These are phyloP conservation scores for Melanocharis versteri DNA, from an alignment of 2,113 vertebrate species.

Conservation along the genomic window DNA sequence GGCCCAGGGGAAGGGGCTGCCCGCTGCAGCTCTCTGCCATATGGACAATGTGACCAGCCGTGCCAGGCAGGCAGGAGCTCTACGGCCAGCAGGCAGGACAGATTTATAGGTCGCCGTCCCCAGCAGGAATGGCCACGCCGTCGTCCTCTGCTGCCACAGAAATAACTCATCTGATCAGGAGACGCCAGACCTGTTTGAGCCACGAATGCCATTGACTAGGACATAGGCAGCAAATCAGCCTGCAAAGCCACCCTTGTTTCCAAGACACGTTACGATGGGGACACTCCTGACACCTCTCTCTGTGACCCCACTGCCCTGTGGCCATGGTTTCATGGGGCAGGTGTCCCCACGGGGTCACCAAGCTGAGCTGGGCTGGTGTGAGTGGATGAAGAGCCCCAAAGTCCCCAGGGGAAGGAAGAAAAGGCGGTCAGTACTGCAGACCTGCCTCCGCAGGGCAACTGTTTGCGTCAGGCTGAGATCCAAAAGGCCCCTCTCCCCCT, in stretches of 20 bases:
- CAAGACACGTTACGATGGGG: not conserved
- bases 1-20: not conserved
- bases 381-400: not conserved
- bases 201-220: not conserved
- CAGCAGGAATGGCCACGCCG: not conserved
- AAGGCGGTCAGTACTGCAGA: accelerated
- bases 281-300: not conserved
- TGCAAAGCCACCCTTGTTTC: not conserved
- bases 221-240: not conserved
- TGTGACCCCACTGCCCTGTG: not conserved
- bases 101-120: not conserved
- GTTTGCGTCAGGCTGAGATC: not conserved
- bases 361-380: accelerated
- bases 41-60: not conserved
- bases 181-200: not conserved
- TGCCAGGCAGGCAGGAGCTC: not conserved
- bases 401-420: not conserved
- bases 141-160: not conserved
- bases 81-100: not conserved
- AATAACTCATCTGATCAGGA: not conserved
- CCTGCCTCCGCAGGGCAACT: not conserved
- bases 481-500: not conserved
- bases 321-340: not conserved
- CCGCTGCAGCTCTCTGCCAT: not conserved
- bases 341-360: not conserved